Conservation (phyloP, 2,797 vertebrate genomes). For the Alauda arvensis region DNA sequence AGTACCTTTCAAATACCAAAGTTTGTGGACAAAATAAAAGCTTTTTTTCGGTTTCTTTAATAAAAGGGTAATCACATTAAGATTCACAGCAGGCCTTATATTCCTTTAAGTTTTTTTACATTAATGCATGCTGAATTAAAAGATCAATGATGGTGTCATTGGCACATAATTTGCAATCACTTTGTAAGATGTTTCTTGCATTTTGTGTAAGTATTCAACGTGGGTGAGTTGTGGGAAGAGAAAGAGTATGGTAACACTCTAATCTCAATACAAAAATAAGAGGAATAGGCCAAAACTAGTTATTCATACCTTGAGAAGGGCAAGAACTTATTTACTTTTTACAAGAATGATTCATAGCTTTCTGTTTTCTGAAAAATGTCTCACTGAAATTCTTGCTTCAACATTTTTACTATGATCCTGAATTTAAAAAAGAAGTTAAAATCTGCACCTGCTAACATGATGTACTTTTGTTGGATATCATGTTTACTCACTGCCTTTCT, state of each 20-base stretch:
- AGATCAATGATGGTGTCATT: not conserved
- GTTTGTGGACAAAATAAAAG: not conserved
- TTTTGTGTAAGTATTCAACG: not conserved
- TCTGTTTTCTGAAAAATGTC: not conserved
- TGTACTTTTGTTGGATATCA: not conserved
- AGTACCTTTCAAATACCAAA: not conserved
- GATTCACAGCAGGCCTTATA: not conserved
- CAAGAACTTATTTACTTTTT: not conserved
- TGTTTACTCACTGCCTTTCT: not conserved
- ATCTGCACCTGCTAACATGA: not conserved
- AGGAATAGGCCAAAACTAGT: not conserved
- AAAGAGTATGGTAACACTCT: not conserved
- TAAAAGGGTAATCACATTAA: not conserved
- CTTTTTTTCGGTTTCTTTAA: not conserved
- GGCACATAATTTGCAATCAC: not conserved
- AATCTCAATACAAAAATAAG: not conserved
- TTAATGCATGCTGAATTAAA: not conserved
- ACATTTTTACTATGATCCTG: not conserved
- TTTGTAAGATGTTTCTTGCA: not conserved
- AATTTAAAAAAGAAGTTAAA: not conserved
- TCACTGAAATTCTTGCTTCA: not conserved
- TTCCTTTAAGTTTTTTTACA: not conserved
- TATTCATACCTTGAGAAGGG: constrained; percentile 7
- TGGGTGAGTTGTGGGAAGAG: constrained; percentile 19
- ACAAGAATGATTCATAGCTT: not conserved